A percentile compares a stretch with the other conserved stretches of the same genome.
phyloP scores from a whole-genome alignment of 2,113 vertebrate species.

The Engystomops pustulosus region DNA sequence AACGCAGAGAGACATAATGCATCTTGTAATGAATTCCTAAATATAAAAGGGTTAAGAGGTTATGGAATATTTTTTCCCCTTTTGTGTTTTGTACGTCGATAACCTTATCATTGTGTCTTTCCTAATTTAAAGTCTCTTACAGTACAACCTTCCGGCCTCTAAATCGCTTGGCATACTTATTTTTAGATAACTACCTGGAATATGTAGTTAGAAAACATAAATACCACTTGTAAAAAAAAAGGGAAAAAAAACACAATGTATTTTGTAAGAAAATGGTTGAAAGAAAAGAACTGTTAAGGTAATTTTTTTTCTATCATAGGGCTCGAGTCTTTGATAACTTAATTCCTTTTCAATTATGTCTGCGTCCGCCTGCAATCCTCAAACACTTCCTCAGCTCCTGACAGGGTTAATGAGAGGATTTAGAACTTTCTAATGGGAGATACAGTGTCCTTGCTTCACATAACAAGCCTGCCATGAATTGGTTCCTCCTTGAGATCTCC shows the following conservation, averaged over 20 bases:
- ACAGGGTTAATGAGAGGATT: constrained; percentile 49
- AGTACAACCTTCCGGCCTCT: not conserved
- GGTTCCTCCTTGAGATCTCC: constrained; percentile 44
- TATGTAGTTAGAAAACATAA: constrained; percentile 2
- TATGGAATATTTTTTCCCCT: not conserved
- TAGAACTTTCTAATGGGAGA: constrained; percentile 43
- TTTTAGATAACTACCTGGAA: constrained; percentile 8
- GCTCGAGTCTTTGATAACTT: constrained; percentile 35
- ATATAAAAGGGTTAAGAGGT: too few species aligned
- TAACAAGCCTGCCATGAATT: constrained; percentile 48
- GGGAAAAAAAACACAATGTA: constrained; percentile 19
- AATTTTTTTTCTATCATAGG: constrained; percentile 18
- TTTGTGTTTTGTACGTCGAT: not conserved
- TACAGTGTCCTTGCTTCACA: constrained; percentile 44
- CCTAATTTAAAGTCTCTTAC: constrained; percentile 2
- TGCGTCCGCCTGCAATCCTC: constrained; percentile 1
- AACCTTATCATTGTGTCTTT: not conserved
- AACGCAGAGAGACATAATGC: too few species aligned
- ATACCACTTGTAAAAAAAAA: not conserved
- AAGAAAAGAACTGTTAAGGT: not conserved
- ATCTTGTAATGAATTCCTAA: too few species aligned
- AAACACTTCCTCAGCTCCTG: constrained; percentile 13
- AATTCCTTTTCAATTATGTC: constrained; percentile 40
- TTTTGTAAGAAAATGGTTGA: constrained; percentile 3
- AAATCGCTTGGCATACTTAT: not conserved